Conservation (phyloP, 1,140 invertebrate genomes). For the Lordiphosa collinella region DNA sequence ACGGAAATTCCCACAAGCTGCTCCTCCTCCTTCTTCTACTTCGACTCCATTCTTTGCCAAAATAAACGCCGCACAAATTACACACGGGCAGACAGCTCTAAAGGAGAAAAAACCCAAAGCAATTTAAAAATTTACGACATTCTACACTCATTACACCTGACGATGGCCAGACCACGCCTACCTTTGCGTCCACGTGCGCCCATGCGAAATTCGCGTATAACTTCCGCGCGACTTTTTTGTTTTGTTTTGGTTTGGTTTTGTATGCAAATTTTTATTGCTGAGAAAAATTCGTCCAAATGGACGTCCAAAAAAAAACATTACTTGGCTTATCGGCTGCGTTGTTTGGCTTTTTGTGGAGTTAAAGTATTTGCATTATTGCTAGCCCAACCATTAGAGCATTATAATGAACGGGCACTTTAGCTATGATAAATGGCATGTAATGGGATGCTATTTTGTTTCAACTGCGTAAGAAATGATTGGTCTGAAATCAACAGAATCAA, state of each 20-base stretch:
- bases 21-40: not conserved
- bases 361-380: constrained; percentile 41
- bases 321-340: constrained; percentile 26
- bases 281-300: constrained; percentile 20
- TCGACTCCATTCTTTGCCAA: not conserved
- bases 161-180: constrained; percentile 43
- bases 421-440: not conserved
- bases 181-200: constrained; percentile 43
- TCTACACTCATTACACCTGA: constrained; percentile 74
- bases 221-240: constrained; percentile 55
- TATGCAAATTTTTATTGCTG: constrained; percentile 11
- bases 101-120: constrained; percentile 41
- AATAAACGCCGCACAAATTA: constrained; percentile 51
- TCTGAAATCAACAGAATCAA: too few relatives aligned
- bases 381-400: constrained; percentile 26
- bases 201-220: constrained; percentile 68
- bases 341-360: constrained; percentile 17
- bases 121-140: constrained; percentile 77
- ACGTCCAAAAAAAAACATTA: constrained; percentile 7
- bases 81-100: constrained; percentile 43
- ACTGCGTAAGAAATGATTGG: too few relatives aligned
- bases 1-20: constrained; percentile 63
- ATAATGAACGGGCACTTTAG: constrained; percentile 33
- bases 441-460: too few relatives aligned
- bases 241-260: constrained; percentile 48